Evolutionary conservation across 2,797 vertebrate species (phyloP).

Genomic region (Sebastes minor): DNA sequence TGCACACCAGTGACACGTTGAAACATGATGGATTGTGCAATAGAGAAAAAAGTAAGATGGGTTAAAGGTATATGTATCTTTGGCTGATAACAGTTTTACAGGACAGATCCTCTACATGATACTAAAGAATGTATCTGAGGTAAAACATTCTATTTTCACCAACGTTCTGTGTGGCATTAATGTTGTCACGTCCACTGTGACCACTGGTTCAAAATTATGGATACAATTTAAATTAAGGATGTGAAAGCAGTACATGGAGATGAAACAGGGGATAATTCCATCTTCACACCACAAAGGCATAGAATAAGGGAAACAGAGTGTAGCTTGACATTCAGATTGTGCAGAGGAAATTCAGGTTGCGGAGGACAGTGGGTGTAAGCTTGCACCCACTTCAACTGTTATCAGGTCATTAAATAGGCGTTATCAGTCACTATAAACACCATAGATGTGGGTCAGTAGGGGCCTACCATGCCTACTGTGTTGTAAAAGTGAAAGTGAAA

Average conservation of each 20-base stretch:
- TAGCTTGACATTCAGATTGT: not conserved
- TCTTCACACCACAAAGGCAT: not conserved
- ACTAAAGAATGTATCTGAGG: not conserved
- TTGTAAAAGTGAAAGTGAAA: too few species aligned
- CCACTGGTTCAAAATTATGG: not conserved
- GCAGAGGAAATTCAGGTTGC: not conserved
- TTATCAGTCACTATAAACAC: too few species aligned
- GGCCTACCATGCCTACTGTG: too few species aligned
- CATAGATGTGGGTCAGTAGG: too few species aligned
- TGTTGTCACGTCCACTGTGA: not conserved
- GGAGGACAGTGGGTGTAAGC: not conserved
- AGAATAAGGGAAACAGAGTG: not conserved
- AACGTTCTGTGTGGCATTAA: not conserved
- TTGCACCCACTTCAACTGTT: not conserved
- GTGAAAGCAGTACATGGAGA: not conserved
- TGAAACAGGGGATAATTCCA: not conserved
- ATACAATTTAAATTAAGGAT: not conserved
- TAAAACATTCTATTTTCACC: too few species aligned
- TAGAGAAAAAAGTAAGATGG: not conserved
- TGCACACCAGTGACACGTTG: not conserved
- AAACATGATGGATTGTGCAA: not conserved
- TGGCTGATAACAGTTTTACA: not conserved
- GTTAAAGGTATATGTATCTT: not conserved
- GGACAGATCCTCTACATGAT: not conserved
- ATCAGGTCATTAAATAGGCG: too few species aligned